Base-by-base conservation (phyloP, 1,140 invertebrate species). In the Bilobella aurantiaca region DNA sequence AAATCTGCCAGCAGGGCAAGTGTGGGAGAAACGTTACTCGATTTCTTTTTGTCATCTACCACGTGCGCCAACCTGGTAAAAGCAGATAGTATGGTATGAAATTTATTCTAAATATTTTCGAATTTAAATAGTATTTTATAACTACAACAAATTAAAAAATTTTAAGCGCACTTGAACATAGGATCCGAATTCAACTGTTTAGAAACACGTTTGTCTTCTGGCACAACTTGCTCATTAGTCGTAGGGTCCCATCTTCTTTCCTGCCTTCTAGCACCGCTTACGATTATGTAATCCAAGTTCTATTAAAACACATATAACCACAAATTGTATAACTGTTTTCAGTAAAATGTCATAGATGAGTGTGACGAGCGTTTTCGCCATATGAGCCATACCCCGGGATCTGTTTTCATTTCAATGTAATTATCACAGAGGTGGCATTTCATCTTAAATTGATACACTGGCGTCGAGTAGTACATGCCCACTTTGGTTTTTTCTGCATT, bases 401-500 rank as follows among this genome's bases (percentile, higher is more conserved):
- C 96, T 32, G 96, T 99, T 80, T 97, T 93, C 58, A 99, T 99
- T 79, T 96, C 91, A 83, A 97, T 95, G 79, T 99, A 89, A 79
- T 98, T 99, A 75, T 91, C 88, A 78, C 97, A 99, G 1, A 99
- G 78, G 80, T 99, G 96, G 76, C 97, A 99, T 77, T 99, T 99
- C 96, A 99, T 99, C 68, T 91, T 83, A 78, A 99, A 99, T 76
- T 98, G 90, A 77, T 96, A 99, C 1, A 99, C 82, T 0, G 96
- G 96, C 1, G 97, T 99, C 1, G 90, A 91, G 74, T 97, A 98
- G 77, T 98, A 99, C 89, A 96, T 98, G 73, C 96, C 96, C 73
- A 96, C 83, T 83, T 99, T 99, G 3, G 85, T 94, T 78, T 99
- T 99, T 76, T 99, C 96, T 3, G 97, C 96, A 81, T 99, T 99